A percentile compares a stretch with the other conserved stretches of the same genome.
Conservation (phyloP, 1,140 invertebrate species). For the Polypedilum vanderplanki region DNA sequence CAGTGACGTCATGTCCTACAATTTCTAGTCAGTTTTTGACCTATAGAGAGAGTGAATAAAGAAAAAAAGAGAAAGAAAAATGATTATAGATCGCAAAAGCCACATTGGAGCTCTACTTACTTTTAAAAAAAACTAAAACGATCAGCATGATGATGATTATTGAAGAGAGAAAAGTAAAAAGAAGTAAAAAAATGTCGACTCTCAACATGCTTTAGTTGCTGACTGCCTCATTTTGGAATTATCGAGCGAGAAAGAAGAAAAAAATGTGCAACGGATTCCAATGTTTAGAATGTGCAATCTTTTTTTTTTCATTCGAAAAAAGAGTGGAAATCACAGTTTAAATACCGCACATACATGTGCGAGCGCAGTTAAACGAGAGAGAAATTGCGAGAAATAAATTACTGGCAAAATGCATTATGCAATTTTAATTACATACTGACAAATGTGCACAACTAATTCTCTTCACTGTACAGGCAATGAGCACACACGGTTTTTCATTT, state of each 20-base stretch:
- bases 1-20: slow-evolving; percentile 23
- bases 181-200: slow-evolving; percentile 6
- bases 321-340: neutral
- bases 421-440: slow-evolving; percentile 24
- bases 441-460: slow-evolving; percentile 26
- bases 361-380: neutral
- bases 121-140: neutral
- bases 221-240: neutral
- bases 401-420: slow-evolving; percentile 5
- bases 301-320: neutral
- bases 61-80: slow-evolving; percentile 21
- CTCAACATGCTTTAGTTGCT: neutral
- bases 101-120: slow-evolving; percentile 16
- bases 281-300: slow-evolving; percentile 3
- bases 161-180: neutral
- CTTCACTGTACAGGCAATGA: neutral
- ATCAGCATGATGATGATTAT: neutral
- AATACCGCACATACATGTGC: neutral
- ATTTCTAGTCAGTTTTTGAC: slow-evolving; percentile 22
- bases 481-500: slow-evolving; percentile 6
- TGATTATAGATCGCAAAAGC: slow-evolving; percentile 2
- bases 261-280: slow-evolving; percentile 11
- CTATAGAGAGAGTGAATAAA: neutral
- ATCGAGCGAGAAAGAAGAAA: neutral
- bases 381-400: slow-evolving; percentile 9